Conservation (phyloP, 2,113 vertebrate genomes). For the Bucco capensis region DNA sequence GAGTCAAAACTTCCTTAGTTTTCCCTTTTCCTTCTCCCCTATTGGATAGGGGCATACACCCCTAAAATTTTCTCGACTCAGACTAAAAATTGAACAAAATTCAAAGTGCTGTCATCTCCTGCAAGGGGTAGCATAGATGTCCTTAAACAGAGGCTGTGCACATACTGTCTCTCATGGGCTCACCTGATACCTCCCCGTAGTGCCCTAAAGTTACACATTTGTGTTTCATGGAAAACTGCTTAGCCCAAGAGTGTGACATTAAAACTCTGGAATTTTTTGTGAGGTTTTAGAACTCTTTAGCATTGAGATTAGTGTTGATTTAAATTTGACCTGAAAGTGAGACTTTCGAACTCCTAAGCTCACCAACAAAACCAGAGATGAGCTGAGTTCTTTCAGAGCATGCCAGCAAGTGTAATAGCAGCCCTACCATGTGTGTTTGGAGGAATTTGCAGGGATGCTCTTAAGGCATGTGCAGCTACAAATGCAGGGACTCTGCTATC, state of each 20-base stretch:
- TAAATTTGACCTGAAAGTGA: neutral
- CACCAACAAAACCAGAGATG: neutral
- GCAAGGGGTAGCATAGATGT: neutral
- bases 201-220: neutral
- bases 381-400: neutral
- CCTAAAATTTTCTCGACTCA: neutral
- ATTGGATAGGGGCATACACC: too few relatives aligned
- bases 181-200: neutral
- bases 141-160: neutral
- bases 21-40: neutral
- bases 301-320: neutral
- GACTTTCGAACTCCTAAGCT: neutral
- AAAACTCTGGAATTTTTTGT: neutral
- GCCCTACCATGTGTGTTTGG: neutral
- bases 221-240: neutral
- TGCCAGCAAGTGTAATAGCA: neutral
- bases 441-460: neutral
- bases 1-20: neutral
- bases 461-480: accelerated
- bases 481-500: neutral
- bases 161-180: neutral
- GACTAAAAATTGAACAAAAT: neutral
- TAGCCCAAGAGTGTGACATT: neutral
- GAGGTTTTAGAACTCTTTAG: neutral
- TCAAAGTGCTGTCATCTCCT: neutral